phyloP scores from a whole-genome alignment of 2,797 vertebrate species.

The Crypturellus tataupa region DNA sequence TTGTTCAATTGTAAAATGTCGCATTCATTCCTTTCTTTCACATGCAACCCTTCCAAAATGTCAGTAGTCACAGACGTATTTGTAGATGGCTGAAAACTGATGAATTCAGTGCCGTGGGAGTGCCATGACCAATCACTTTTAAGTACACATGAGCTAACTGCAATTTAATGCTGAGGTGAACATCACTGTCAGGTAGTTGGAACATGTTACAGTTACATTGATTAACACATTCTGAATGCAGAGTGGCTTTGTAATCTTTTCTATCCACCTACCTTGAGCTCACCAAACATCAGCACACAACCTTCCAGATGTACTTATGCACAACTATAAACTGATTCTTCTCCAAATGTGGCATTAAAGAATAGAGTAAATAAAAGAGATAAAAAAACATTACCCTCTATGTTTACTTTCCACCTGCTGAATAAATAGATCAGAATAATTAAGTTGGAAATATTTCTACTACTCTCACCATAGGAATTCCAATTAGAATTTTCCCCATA shows the following conservation, averaged over 20 bases:
- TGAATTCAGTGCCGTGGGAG: background rate
- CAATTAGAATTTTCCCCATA: background rate
- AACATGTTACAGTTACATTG: background rate
- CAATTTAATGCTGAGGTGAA: conserved; percentile 28
- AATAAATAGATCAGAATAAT: conserved; percentile 19
- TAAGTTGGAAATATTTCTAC: background rate
- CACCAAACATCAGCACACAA: background rate
- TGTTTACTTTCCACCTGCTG: background rate
- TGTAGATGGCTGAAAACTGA: background rate
- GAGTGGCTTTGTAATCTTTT: background rate
- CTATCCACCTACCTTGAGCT: background rate
- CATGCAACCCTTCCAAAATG: background rate
- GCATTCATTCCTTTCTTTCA: background rate
- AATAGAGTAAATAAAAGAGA: background rate
- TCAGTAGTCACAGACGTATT: background rate
- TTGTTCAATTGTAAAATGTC: background rate
- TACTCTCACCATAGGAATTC: background rate
- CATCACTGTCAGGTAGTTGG: conserved; percentile 8
- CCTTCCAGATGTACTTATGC: background rate
- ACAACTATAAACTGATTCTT: background rate
- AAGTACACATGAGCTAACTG: background rate
- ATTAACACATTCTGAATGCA: conserved; percentile 29
- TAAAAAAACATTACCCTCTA: background rate
- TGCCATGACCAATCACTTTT: background rate
- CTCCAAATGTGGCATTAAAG: conserved; percentile 9